phyloP scores from a whole-genome alignment of 2,113 vertebrate genomes.

The Ceyx cyanopectus region DNA sequence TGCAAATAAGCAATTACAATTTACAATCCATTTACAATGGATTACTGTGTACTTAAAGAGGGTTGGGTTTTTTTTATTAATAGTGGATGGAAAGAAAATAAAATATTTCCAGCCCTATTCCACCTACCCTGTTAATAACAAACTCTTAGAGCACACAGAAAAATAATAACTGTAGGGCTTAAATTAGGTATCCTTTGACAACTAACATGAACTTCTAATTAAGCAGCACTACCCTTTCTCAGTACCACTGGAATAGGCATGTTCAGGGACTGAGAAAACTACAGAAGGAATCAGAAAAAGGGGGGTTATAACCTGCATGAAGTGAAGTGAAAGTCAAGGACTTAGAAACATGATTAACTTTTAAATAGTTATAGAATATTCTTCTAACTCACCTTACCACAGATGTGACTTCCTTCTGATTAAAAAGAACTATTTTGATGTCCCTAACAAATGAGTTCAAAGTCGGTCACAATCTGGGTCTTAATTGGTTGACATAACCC shows the following conservation, averaged over 20 bases:
- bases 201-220: neutral
- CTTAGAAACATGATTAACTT: constrained; percentile 11
- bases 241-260: neutral
- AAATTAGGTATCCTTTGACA: neutral
- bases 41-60: neutral
- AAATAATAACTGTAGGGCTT: neutral
- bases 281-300: neutral
- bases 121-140: neutral
- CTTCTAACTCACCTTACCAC: neutral
- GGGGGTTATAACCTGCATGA: neutral
- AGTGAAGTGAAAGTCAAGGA: neutral
- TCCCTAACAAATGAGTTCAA: constrained; percentile 29
- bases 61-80: neutral
- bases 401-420: neutral
- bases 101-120: neutral
- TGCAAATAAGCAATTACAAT: constrained; percentile 21
- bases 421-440: neutral
- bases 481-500: constrained; percentile 53
- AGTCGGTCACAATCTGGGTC: neutral
- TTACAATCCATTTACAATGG: constrained; percentile 20
- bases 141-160: neutral
- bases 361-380: neutral
- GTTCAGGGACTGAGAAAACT: neutral
- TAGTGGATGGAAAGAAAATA: neutral
- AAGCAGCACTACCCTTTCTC: neutral